A percentile compares a stretch with the other conserved stretches of the same genome.
These are phyloP conservation scores for Petrolisthes manimaculis DNA, from an alignment of 2,888 invertebrate species.

Conservation along the genomic window DNA sequence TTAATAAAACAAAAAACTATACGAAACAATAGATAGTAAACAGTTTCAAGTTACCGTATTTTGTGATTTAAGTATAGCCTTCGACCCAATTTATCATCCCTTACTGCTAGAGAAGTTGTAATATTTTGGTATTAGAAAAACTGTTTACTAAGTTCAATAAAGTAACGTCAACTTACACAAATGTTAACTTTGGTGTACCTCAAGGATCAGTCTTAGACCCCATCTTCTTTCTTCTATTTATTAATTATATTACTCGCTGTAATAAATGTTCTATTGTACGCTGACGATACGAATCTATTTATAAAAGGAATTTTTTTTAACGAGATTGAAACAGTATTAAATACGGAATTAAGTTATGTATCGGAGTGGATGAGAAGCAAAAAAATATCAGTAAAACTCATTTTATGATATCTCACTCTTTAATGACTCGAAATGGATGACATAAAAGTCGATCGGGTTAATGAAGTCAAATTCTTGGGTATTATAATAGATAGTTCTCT, in stretches of 20 bases:
- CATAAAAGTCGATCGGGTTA: not conserved
- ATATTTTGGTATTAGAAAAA: conserved; percentile 4
- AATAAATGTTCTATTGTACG: not conserved
- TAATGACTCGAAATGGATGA: not conserved
- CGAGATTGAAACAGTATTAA: not conserved
- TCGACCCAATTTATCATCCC: not conserved
- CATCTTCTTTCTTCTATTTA: not conserved
- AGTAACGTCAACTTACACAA: not conserved
- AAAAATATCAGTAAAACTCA: not conserved
- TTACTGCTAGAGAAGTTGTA: not conserved
- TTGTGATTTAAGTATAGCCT: not conserved
- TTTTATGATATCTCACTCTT: not conserved
- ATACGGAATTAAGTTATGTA: not conserved
- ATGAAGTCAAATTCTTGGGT: not conserved
- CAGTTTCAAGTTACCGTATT: no score
- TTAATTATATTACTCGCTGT: not conserved
- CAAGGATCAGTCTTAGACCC: not conserved
- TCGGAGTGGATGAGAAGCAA: not conserved
- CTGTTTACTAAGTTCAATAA: not conserved
- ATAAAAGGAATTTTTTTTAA: not conserved
- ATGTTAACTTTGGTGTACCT: conserved; percentile 4
- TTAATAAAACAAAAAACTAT: no score
- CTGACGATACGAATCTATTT: not conserved
- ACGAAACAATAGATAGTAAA: no score
- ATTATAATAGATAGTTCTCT: not conserved